Percentiles rank a stretch among this genome's conserved stretches.
Conservation (phyloP, 2,797 vertebrate species). For the Diplodus sargus region DNA sequence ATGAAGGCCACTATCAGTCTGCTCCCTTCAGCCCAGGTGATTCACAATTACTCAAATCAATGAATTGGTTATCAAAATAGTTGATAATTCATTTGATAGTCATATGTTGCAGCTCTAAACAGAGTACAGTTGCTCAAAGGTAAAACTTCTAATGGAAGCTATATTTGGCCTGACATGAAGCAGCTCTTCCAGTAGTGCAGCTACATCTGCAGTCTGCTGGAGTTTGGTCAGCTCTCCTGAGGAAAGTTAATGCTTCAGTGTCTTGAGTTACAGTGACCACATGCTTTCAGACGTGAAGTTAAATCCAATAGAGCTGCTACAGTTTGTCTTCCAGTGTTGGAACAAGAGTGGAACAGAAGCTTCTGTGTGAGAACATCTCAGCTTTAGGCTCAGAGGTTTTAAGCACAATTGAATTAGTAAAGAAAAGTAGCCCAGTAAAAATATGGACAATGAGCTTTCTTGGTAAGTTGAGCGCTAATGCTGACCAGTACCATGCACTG, state of each 20-base stretch:
- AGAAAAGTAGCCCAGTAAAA: conserved; percentile 42
- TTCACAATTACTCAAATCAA: too few species aligned
- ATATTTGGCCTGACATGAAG: conserved; percentile 23
- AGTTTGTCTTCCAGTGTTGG: conserved; percentile 32
- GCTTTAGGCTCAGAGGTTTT: conserved; percentile 25
- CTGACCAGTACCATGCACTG: conserved; percentile 36
- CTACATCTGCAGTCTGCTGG: conserved; percentile 36
- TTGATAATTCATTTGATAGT: too few species aligned
- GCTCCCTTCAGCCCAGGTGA: too few species aligned
- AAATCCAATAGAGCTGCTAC: conserved; percentile 54
- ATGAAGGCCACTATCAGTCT: too few species aligned
- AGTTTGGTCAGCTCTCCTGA: conserved; percentile 48
- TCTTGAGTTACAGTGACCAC: conserved; percentile 50
- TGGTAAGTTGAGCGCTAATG: conserved; percentile 38
- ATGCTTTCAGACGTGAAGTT: conserved; percentile 61
- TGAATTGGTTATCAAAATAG: too few species aligned
- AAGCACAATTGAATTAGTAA: conserved; percentile 50
- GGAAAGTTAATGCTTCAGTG: conserved; percentile 37
- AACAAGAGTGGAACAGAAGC: conserved; percentile 21
- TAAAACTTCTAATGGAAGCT: conserved; percentile 14
- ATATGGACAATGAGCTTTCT: conserved; percentile 46
- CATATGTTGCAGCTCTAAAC: too few species aligned
- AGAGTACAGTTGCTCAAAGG: conserved; percentile 16
- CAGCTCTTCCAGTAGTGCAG: conserved; percentile 39
- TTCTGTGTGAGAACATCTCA: conserved; percentile 26